Base-by-base conservation (phyloP, 2,888 invertebrate species). In the Panzeria rudis region DNA sequence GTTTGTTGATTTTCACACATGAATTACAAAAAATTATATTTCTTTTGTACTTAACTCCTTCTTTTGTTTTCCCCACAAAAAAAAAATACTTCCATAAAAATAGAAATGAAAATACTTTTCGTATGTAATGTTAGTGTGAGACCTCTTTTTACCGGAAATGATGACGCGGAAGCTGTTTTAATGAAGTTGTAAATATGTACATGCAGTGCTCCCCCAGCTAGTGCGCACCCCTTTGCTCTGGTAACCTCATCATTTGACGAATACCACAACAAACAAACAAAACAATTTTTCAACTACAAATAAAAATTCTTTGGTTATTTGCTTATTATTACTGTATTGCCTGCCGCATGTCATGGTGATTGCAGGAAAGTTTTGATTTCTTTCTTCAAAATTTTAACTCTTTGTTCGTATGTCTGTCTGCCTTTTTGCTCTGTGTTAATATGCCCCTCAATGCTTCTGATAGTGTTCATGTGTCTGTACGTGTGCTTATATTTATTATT, bases 91-190 rank as follows among this genome's bases (percentile, higher is more conserved):
- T 59, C 9, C 20, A 29, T 3, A 50, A 44, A 29, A 56, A 76
- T 23, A 29, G 3, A 23, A 29, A 11, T 29, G 32, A 64, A 54
- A 32, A 17, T 32, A 15, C 9, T n/a, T 50, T 47, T 8, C 7
- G 3, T 6, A 4, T 7, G 5, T 11, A n/a, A 0, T 15, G 15
- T 20, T 35, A n/a, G 47, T 52, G 47, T 41, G 73, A 61, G 41
- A 64, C 38, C n/a, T 66, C 35, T 61, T 73, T 61, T 64, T 15
- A 52, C 41, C 88, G 91, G 90, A 90, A 90, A 90, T 89, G 88
- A 89, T 90, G 90, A 90, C 88, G 88, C 89, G 91, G 89, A 90
- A 90, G 90, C 91, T 89, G 89, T 87, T 87, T 89, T 90, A 90
- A 90, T 90, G 90, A 90, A 91, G 89, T 89, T 86, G 88, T 89